Base-by-base conservation (phyloP, 2,888 invertebrate species). In the Acrocyrtus sp. region DNA sequence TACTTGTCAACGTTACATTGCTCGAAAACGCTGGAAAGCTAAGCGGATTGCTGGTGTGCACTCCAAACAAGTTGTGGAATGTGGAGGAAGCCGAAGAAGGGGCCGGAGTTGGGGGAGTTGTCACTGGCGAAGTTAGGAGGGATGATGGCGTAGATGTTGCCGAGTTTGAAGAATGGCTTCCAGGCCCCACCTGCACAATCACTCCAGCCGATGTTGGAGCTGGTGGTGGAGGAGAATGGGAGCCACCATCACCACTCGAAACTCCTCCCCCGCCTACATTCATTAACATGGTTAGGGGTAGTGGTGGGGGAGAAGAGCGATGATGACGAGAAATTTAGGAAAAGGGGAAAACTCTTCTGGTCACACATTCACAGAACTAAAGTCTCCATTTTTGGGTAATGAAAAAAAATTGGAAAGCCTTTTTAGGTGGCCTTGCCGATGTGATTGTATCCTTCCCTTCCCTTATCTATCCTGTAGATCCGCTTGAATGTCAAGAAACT, bases 71-170 rank as follows among this genome's bases (percentile, higher is more conserved):
- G 22, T 24, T 56, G 12, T 57, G 63, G 26, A 72, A 56, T 1
- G 3, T 58, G 15, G 57, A 48, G 1, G 67, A 58, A 24, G 53
- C 24, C 17, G 68, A 34, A 0, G 63, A 63, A 10, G 66, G 67
- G n/a, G 73, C 62, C 8, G 73, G 66, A 12, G 74, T 68, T n/a
- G 67, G 67, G n/a, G 67, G 67, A 6, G 68, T 68, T 17, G 62
- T 62, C 26, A 53, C 62, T 8, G 74, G 61, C 34, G 62, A 68
- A 3, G 62, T 63, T 8, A 63, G 29, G 1, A 57, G 22, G 3
- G 74, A 68, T 5, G 68, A 43, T 29, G 72, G 62, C n/a, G 73
- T 68, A 5, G 58, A 58, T 8, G 17, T 57, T 22, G 53, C 58
- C 21, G 69, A 72, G 15, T 56, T 72, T 3, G 70, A 72, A 3